Evolutionary conservation across 2,113 vertebrate species (phyloP), one percentile per base, ranked within the genome.

Genomic region (Macquaria australasica): DNA sequence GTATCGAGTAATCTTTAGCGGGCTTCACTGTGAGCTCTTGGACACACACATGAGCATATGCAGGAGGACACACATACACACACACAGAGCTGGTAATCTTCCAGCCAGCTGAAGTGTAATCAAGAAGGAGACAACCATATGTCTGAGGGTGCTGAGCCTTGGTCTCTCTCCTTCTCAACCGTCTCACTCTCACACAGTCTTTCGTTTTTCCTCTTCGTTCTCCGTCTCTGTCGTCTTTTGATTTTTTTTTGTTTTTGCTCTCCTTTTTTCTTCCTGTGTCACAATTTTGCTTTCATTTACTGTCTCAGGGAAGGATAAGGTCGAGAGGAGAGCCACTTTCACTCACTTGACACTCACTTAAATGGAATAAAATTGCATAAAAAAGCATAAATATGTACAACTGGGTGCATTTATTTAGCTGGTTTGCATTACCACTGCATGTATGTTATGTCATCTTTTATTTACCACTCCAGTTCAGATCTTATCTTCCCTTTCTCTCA

Each of bases 91-190:
- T 94, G 93, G 93, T 95, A 94, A 95, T 94, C 92, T 91, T 95
- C 92, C 92, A 93, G 88, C 91, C 90, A 94, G 93, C 91, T 95
- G 83, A 93, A 94, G 92, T 94, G 94, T 94, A 95, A 95, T 95
- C 93, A 94, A 94, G 93, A 93, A 90, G 93, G 89, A 91, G 90
- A 87, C 88, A 75, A 79, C 94, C 94, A 95, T 95, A 95, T 95
- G 94, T 94, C 88, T 93, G 91, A 93, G 90, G 86, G 82, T 89
- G 88, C 89, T 91, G 92, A 93, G 89, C 88, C 79, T 86, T 93
- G 91, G 92, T 89, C 91, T 81, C 79, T 25, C 83, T 88, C 64
- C 71, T 86, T 63, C 84, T 83, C 79, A 9, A 48, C 78, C 43
- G 39, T 75, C 62, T 77, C 73, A 39, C 67, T 56, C 72, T 67